These are phyloP conservation scores for Odontocolon sp. DNA, from an alignment of 2,888 invertebrate genomes.

Conservation along the genomic window DNA sequence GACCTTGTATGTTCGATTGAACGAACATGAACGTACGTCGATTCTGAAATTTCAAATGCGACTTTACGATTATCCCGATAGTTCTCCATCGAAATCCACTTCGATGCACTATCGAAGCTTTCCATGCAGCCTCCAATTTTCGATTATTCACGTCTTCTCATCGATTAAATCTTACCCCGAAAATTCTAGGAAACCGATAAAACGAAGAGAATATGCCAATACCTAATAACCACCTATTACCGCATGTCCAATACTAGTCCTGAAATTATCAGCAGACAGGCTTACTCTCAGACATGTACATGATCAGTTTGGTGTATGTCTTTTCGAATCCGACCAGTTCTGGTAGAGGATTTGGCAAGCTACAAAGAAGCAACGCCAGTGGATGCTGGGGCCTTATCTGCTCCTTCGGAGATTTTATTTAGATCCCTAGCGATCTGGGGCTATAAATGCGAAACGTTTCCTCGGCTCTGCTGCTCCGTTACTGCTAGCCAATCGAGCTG, in stretches of 20 bases:
- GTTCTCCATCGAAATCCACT: slow-evolving; percentile 17
- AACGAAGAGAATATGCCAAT: slow-evolving; percentile 16
- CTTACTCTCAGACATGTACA: slow-evolving; percentile 24
- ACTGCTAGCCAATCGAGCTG: slow-evolving; percentile 68
- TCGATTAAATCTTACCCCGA: slow-evolving; percentile 37
- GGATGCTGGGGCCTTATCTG: slow-evolving; percentile 67
- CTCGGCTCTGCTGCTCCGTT: slow-evolving; percentile 26
- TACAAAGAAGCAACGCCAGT: slow-evolving; percentile 8
- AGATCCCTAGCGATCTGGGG: slow-evolving; percentile 74
- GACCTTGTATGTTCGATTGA: slow-evolving; percentile 27
- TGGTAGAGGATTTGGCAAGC: slow-evolving; percentile 32
- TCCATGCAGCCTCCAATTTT: slow-evolving; percentile 11
- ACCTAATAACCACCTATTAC: background rate
- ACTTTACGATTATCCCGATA: slow-evolving; percentile 50
- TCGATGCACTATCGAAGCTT: background rate
- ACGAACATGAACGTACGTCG: slow-evolving; percentile 28
- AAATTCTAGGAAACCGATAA: slow-evolving; percentile 46
- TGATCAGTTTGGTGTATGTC: background rate
- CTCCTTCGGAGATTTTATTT: slow-evolving; percentile 77
- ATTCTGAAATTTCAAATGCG: slow-evolving; percentile 44
- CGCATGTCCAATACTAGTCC: background rate
- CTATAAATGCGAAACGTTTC: slow-evolving; percentile 76
- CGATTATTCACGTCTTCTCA: slow-evolving; percentile 41
- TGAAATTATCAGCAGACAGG: background rate
- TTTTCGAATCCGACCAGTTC: slow-evolving; percentile 1